A percentile compares a stretch with the other conserved stretches of the same genome.
Evolutionary conservation across 1,140 invertebrate genomes (phyloP).

Genomic region (Cyphomyrmex costatus): DNA sequence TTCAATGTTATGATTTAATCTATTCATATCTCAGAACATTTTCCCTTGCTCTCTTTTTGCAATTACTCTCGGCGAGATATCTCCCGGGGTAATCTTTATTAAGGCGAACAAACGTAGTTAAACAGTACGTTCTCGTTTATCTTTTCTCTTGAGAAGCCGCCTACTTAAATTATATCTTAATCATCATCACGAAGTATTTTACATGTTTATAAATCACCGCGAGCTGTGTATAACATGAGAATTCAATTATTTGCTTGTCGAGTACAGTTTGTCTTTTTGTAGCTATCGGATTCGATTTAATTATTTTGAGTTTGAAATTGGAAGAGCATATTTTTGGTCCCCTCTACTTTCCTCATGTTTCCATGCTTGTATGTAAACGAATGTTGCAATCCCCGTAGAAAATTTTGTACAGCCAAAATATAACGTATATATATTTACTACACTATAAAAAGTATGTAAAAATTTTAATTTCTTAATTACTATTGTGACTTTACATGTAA

Average conservation of each 20-base stretch:
- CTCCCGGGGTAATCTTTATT: conserved; percentile 24
- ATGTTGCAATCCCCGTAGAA: conserved; percentile 61
- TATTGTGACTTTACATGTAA: too few relatives aligned
- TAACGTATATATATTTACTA: conserved; percentile 48
- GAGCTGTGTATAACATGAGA: neutral
- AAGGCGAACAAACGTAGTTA: conserved; percentile 13
- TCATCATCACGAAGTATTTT: neutral
- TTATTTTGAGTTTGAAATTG: neutral
- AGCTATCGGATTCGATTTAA: conserved; percentile 54
- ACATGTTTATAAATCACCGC: neutral
- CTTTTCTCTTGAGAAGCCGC: neutral
- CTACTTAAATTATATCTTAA: conserved; percentile 11
- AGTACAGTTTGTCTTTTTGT: neutral
- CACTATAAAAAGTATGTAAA: neutral
- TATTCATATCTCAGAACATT: conserved; percentile 10
- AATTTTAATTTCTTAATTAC: too few relatives aligned
- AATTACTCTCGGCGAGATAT: conserved; percentile 10
- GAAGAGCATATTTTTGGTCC: conserved; percentile 25
- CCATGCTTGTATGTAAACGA: conserved; percentile 67
- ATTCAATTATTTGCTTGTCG: conserved; percentile 21
- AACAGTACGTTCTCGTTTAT: neutral
- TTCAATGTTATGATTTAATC: conserved; percentile 38
- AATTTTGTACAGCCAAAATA: conserved; percentile 73
- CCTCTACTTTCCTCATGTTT: conserved; percentile 50
- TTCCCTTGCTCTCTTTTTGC: conserved; percentile 3